Conservation (phyloP, 2,888 invertebrate genomes). For the Crossocerus cetratus region DNA sequence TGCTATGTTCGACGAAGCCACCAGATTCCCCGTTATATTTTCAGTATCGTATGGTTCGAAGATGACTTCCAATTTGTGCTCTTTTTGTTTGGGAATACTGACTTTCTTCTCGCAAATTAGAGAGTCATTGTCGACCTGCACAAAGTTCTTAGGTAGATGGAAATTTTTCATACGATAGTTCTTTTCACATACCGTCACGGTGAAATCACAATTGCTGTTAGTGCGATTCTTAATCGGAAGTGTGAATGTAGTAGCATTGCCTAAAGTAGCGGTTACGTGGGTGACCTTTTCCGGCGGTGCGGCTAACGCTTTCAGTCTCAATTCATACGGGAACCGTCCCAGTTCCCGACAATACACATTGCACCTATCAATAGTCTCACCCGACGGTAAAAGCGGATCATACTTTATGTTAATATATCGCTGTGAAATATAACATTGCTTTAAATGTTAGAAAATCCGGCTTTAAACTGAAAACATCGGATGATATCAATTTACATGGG, state of each 20-base stretch:
- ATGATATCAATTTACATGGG: slow-evolving; percentile 38
- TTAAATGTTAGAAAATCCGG: not conserved
- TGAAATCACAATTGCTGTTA: slow-evolving; percentile 43
- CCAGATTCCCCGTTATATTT: slow-evolving; percentile 49
- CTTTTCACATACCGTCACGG: slow-evolving; percentile 48
- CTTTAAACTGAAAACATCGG: not conserved
- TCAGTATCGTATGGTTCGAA: slow-evolving; percentile 63
- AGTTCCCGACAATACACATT: slow-evolving; percentile 52
- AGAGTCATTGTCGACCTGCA: slow-evolving; percentile 57
- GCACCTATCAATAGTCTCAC: slow-evolving; percentile 43
- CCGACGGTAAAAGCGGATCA: slow-evolving; percentile 54
- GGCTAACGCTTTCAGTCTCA: slow-evolving; percentile 57
- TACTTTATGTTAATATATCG: slow-evolving; percentile 26
- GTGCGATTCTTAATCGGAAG: slow-evolving; percentile 55
- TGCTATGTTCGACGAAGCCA: slow-evolving; percentile 54
- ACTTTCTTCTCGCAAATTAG: slow-evolving; percentile 50
- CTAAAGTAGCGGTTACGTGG: slow-evolving; percentile 54
- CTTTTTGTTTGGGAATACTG: slow-evolving; percentile 29
- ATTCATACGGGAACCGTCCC: slow-evolving; percentile 63
- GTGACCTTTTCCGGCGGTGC: slow-evolving; percentile 55
- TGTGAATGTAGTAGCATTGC: slow-evolving; percentile 49
- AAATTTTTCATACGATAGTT: not conserved
- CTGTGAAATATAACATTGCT: slow-evolving; percentile 2
- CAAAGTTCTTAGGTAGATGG: not conserved
- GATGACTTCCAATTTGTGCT: slow-evolving; percentile 46